Evolutionary conservation across 2,797 vertebrate genomes (phyloP).

Genomic region (Rhinoraja longicauda): DNA sequence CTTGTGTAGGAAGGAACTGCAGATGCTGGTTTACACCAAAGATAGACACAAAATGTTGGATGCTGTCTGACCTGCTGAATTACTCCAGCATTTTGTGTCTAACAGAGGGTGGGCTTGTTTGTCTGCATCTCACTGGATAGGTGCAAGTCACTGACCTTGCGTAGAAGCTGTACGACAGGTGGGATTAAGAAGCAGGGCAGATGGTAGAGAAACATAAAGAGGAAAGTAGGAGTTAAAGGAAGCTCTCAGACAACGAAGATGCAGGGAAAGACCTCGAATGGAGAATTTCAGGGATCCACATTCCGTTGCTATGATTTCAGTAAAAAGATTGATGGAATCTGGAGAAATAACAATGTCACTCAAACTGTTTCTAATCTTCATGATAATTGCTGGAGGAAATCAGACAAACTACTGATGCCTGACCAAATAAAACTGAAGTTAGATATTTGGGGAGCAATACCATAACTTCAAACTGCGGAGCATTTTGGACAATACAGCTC

Average conservation of each 20-base stretch:
- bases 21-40: too few relatives aligned
- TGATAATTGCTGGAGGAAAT: not conserved
- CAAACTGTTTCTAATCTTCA: not conserved
- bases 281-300: not conserved
- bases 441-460: not conserved
- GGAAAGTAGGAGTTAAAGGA: not conserved
- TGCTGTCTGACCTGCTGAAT: too few relatives aligned
- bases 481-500: too few relatives aligned
- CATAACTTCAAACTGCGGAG: not conserved
- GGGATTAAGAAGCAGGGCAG: not conserved
- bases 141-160: too few relatives aligned
- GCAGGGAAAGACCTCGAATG: not conserved
- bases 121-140: too few relatives aligned
- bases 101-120: too few relatives aligned
- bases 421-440: not conserved
- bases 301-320: not conserved
- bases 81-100: too few relatives aligned
- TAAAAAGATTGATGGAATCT: not conserved
- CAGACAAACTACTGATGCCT: not conserved
- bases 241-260: not conserved
- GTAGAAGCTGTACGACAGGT: not conserved
- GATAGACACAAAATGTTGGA: too few relatives aligned
- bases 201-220: not conserved
- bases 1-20: too few relatives aligned
- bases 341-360: not conserved